Evolutionary conservation across 37 sponge, comb jelly and placozoan species (phyloP).

Genomic region (Cliona cf. orientalis): DNA sequence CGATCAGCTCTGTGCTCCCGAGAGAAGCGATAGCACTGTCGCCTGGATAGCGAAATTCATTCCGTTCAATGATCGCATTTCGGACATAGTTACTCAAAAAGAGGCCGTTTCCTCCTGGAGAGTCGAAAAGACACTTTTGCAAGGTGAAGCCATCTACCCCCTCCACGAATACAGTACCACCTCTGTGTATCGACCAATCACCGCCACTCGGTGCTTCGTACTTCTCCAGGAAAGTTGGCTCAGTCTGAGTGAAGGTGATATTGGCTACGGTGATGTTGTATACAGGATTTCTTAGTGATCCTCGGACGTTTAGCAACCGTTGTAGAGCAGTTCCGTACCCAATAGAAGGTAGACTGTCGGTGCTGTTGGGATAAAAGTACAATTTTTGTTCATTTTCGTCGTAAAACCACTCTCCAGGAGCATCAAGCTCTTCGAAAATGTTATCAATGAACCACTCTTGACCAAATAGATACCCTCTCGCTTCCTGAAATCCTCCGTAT

Average conservation of each 20-base stretch:
- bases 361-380: slow-evolving; percentile 30
- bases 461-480: slow-evolving; percentile 31
- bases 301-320: slow-evolving; percentile 7
- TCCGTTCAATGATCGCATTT: slow-evolving; percentile 24
- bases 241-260: slow-evolving; percentile 39
- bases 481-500: slow-evolving; percentile 64
- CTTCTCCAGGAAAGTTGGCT: slow-evolving; percentile 25
- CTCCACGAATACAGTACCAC: slow-evolving; percentile 42
- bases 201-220: slow-evolving; percentile 55
- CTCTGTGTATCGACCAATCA: slow-evolving; percentile 37
- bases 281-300: slow-evolving; percentile 20
- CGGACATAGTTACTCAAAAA: slow-evolving; percentile 39
- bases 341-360: slow-evolving; percentile 2
- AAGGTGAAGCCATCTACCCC: slow-evolving; percentile 24
- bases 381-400: slow-evolving; percentile 11
- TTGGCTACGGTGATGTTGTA: slow-evolving; percentile 3
- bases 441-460: slow-evolving; percentile 46
- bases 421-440: slow-evolving; percentile 44
- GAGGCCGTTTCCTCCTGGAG: slow-evolving; percentile 54
- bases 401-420: slow-evolving; percentile 67
- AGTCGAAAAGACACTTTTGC: slow-evolving; percentile 43
- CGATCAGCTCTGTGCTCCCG: slow-evolving; percentile 37
- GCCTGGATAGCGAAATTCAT: slow-evolving; percentile 40
- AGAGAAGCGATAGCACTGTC: slow-evolving; percentile 60
- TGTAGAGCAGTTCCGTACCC: slow-evolving; percentile 24